Base-by-base conservation (phyloP, 2,888 invertebrate genomes). In the Muschampia plurimacula region DNA sequence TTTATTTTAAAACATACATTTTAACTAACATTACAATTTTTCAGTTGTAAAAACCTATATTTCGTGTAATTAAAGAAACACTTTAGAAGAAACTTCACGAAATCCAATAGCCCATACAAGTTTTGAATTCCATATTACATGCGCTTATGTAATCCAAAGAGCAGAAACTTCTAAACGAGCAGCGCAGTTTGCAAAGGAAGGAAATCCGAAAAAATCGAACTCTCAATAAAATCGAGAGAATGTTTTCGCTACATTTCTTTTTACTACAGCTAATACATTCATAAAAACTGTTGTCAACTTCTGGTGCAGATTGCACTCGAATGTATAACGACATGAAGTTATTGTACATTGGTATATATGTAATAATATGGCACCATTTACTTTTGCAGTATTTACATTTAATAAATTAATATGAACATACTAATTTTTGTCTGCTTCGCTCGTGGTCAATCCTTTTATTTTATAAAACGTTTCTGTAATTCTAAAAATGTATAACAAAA, bases 151-250 rank as follows among this genome's bases (percentile, higher is more conserved):
- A 71, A 57, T 46, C n/a, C 60, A 59, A 62, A 66, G 22, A 36
- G n/a, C 22, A 9, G 36, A 72, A 67, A 66, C 41, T 52, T 67
- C 7, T 52, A 67, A 70, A 66, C 66, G 60, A 67, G 66, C 46
- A 52, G 41, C 28, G 12, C 66, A 72, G 60, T 67, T 72, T 52
- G 66, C 39, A 62, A 62, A 60, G 28, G 57, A 66, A 67, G 66
- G 66, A 72, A 72, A 49, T 72, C 57, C 59, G 41, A 60, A 67
- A 52, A 59, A 71, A 60, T 71, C 66, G 49, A 71, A 71, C 49
- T 62, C 59, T 41, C 49, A 52, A 52, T 52, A 15, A 52, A 66
- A 60, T 36, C 57, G 59, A 13, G 59, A 28, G 41, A 68, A 68
- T 60, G 59, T 60, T 59, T 66, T 41, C 64, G 52, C 55, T 55